Conservation (phyloP, 2,888 invertebrate species). For the Drosophila vallismaia region DNA sequence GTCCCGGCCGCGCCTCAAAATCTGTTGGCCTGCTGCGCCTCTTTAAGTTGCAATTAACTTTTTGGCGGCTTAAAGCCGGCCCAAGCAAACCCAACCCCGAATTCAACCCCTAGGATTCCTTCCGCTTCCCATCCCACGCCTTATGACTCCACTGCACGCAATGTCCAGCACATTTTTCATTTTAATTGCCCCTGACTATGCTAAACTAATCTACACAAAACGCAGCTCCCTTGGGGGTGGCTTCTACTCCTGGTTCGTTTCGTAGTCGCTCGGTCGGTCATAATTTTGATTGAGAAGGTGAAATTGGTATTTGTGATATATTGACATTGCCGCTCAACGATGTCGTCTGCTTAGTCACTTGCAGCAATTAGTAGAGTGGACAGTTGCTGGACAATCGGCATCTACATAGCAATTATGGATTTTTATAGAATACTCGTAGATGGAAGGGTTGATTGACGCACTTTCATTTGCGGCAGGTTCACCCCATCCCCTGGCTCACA, state of each 20-base stretch:
- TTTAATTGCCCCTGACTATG: conserved; percentile 68
- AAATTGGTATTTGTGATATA: conserved; percentile 79
- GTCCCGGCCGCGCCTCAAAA: conserved; percentile 63
- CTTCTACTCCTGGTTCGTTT: conserved; percentile 37
- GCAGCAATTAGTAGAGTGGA: conserved; percentile 59
- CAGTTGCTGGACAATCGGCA: conserved; percentile 25
- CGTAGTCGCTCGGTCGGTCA: too few relatives aligned
- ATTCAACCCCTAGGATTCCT: conserved; percentile 3
- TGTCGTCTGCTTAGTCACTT: conserved; percentile 74
- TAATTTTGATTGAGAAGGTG: conserved; percentile 81
- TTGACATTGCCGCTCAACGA: conserved; percentile 69
- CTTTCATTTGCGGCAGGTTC: conserved; percentile 59
- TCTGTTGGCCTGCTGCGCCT: conserved; percentile 60
- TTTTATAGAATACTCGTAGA: conserved; percentile 50
- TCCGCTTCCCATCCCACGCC: conserved; percentile 6
- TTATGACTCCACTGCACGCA: conserved; percentile 68
- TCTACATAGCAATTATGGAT: conserved; percentile 69
- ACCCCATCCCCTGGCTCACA: conserved; percentile 1
- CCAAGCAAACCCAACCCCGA: not conserved
- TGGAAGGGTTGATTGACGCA: conserved; percentile 70
- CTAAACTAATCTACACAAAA: conserved; percentile 76
- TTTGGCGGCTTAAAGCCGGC: conserved; percentile 40
- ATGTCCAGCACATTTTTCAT: conserved; percentile 64
- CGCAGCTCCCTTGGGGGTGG: conserved; percentile 63
- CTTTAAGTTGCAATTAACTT: conserved; percentile 77